Conservation (phyloP, 2,888 invertebrate genomes). For the Euspilapteryx auroguttella region DNA sequence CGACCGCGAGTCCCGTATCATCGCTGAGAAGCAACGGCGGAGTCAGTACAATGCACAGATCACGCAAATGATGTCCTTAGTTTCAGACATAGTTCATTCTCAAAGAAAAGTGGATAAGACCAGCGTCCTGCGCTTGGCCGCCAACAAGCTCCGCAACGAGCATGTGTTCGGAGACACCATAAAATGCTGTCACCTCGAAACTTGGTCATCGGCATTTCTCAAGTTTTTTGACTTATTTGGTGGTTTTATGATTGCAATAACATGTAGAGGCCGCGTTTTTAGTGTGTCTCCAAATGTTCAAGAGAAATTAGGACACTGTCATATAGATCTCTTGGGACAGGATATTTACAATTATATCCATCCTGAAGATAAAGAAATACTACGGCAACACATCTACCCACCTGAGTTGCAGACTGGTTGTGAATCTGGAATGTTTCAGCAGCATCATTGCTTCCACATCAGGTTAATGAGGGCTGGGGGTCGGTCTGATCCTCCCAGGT, state of each 20-base stretch:
- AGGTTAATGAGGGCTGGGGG: constrained; percentile 69
- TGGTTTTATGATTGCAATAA: constrained; percentile 80
- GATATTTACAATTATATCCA: constrained; percentile 82
- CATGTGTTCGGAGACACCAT: constrained; percentile 66
- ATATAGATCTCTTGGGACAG: constrained; percentile 89
- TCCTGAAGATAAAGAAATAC: constrained; percentile 78
- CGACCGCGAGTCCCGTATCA: constrained; percentile 80
- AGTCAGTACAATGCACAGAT: constrained; percentile 88
- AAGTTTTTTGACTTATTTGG: constrained; percentile 69
- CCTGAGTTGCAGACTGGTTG: constrained; percentile 43
- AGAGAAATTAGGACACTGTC: constrained; percentile 80
- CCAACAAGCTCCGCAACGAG: constrained; percentile 81
- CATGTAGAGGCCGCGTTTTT: constrained; percentile 80
- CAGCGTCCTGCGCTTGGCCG: constrained; percentile 82
- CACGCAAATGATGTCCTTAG: constrained; percentile 75
- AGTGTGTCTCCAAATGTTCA: constrained; percentile 84
- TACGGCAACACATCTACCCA: constrained; percentile 69
- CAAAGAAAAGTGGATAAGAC: constrained; percentile 89
- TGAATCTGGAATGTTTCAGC: constrained; percentile 26
- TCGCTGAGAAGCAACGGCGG: constrained; percentile 88
- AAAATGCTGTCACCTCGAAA: constrained; percentile 44
- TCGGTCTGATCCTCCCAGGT: constrained; percentile 70
- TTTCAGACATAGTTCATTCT: constrained; percentile 82
- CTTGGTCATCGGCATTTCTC: constrained; percentile 61
- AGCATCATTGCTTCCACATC: constrained; percentile 59